Conservation (phyloP, 2,113 vertebrate species). For the Etheostoma cragini region DNA sequence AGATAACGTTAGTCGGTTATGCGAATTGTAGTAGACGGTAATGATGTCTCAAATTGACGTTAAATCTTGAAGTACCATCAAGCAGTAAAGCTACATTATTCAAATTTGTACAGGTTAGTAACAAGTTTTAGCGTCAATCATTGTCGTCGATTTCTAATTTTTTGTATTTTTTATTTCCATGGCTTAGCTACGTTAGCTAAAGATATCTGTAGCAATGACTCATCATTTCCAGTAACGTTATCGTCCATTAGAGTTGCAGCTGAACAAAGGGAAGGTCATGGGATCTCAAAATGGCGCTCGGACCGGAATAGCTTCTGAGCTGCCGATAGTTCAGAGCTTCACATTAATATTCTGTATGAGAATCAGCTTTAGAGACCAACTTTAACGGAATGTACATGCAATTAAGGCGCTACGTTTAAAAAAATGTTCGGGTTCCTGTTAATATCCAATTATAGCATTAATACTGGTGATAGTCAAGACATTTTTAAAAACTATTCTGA, state of each 20-base stretch:
- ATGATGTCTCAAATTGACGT: background rate
- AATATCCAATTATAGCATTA: too few relatives aligned
- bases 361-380: background rate
- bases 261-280: conserved; percentile 69
- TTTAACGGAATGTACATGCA: too few relatives aligned
- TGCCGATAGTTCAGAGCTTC: fast-evolving
- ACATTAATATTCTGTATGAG: too few relatives aligned
- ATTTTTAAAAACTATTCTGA: background rate
- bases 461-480: background rate
- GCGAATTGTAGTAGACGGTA: background rate
- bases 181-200: background rate
- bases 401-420: background rate
- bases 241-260: conserved; percentile 60
- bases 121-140: background rate
- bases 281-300: conserved; percentile 77
- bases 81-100: fast-evolving
- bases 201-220: conserved; percentile 48
- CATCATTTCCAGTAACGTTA: conserved; percentile 52
- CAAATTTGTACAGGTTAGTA: fast-evolving
- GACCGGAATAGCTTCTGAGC: conserved; percentile 15
- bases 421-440: too few relatives aligned
- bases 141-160: background rate
- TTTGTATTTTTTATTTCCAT: too few relatives aligned
- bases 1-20: background rate
- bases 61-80: background rate